Evolutionary conservation across 2,797 vertebrate genomes (phyloP).

Genomic region (Tokudaia tokunoshimensis): DNA sequence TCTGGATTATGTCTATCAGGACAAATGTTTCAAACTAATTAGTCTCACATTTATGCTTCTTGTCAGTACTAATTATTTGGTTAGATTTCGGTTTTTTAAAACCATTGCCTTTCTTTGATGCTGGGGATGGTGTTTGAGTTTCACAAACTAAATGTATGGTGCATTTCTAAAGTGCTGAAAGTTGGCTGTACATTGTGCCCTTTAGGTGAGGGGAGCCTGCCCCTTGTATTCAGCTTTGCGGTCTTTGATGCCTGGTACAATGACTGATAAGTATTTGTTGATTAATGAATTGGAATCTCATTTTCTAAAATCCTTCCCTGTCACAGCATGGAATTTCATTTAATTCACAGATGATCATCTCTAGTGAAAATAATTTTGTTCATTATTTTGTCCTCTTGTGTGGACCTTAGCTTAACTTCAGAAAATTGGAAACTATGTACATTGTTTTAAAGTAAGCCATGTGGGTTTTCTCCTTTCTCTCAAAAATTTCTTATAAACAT

Average conservation of each 20-base stretch:
- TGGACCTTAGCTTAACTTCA: background rate
- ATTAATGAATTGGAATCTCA: background rate
- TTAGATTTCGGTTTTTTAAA: constrained; percentile 54
- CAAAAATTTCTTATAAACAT: background rate
- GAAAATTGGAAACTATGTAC: background rate
- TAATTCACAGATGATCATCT: background rate
- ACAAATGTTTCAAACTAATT: background rate
- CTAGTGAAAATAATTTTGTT: background rate
- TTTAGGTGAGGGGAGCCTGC: background rate
- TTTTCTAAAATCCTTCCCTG: background rate
- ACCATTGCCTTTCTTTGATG: background rate
- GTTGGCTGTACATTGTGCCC: background rate
- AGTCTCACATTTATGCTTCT: background rate
- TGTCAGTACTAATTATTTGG: constrained; percentile 24
- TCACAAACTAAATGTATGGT: background rate
- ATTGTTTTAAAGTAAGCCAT: background rate
- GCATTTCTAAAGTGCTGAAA: background rate
- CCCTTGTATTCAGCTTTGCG: background rate
- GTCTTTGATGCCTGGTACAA: background rate
- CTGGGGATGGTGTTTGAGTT: background rate
- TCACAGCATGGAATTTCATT: background rate
- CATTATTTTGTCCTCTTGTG: background rate
- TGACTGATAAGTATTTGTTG: background rate
- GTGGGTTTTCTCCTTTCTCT: background rate
- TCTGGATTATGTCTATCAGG: background rate